phyloP scores from a whole-genome alignment of 2,113 vertebrate species.

The Ellobius talpinus region DNA sequence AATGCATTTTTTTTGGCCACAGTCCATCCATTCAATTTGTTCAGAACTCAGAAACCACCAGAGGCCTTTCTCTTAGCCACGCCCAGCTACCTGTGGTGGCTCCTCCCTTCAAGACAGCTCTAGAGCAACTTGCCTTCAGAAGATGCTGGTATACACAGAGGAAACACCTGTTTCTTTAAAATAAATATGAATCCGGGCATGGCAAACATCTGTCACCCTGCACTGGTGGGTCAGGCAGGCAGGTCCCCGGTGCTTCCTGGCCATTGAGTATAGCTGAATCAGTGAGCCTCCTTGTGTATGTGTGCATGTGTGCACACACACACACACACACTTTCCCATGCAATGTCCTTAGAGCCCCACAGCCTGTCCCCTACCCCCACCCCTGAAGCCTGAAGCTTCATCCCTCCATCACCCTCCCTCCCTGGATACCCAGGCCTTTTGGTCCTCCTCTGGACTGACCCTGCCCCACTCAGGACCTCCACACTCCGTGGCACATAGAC shows the following conservation, averaged over 20 bases:
- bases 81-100: neutral
- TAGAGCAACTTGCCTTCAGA: neutral
- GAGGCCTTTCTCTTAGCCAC: too few species aligned
- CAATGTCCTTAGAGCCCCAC: accelerated
- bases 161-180: neutral
- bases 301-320: accelerated
- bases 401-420: neutral
- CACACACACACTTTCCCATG: neutral
- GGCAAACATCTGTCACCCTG: neutral
- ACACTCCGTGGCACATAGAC: neutral
- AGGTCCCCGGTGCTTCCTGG: neutral
- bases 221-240: neutral
- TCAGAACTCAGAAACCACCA: neutral
- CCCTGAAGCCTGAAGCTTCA: neutral
- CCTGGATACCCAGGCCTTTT: neutral
- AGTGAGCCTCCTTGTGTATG: neutral
- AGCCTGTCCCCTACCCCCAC: neutral
- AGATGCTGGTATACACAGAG: neutral
- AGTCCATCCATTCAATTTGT: neutral
- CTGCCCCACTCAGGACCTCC: neutral
- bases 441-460: neutral
- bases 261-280: neutral
- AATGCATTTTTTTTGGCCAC: neutral
- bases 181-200: neutral
- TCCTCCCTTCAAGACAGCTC: neutral